Evolutionary conservation across 2,888 invertebrate species (phyloP), one percentile per base, ranked within the genome.

Genomic region (Tubulanus polymorphus): DNA sequence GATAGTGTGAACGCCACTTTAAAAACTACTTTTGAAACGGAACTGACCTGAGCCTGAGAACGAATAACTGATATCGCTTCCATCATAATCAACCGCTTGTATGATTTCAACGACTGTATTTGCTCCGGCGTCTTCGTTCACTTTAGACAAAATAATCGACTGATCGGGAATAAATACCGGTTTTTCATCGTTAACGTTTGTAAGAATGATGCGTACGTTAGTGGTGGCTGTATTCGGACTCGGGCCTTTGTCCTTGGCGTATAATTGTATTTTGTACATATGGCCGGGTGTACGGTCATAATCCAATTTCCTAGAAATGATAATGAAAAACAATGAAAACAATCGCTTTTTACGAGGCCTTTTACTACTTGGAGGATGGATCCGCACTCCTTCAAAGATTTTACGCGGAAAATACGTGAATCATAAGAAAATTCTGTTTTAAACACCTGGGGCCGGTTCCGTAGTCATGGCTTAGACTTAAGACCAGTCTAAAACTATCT

Each of bases 181-280:
- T 73, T 93, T 91, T 80, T 96, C 95, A 75, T 96, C 96, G 80
- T 96, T 96, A 80, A 94, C 94, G 74, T 96, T 96, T 73, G 93
- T 93, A n/a, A 95, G 95, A 75, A 94, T 94, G 55, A 96, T 88
- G 56, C 94, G 85, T 18, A 96, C 94, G 0, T 93, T 94, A 0
- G 95, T 94, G 0, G 90, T 89, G 48, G 94, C 94, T 0, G 90
- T 92, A 77, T 91, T 90, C 0, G 92, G 85, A 0, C 94, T 93
- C 76, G 91, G 91, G 3, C 96, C 96, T 80, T 91, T 92, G 75
- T 96, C 96, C 76, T 89, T 91, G 8, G 95, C 95, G 2, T 92
- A 92, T 25, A 96, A 93, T 29, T 85, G 86, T 73, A 96, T 93
- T 74, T 94, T 94, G 64, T 81, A 81, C 45, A 93, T 93, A 46